Percentiles rank a stretch among this genome's conserved stretches.
These are phyloP conservation scores for Leucophora obtusa DNA, from an alignment of 2,888 invertebrate species.

Conservation along the genomic window DNA sequence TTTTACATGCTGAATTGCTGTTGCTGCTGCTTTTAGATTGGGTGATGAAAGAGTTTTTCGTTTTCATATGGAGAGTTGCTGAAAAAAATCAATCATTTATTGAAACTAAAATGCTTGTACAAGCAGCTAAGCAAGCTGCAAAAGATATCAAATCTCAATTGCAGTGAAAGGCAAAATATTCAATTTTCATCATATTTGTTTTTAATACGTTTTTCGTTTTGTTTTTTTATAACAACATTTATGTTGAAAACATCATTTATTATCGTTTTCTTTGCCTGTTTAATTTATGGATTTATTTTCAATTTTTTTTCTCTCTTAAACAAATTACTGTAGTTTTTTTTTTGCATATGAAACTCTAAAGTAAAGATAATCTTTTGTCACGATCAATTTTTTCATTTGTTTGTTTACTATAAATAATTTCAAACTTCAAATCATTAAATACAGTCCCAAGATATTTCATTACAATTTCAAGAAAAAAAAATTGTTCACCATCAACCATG, in stretches of 20 bases:
- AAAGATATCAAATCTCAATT: constrained; percentile 58
- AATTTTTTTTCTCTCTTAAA: constrained; percentile 5
- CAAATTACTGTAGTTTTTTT: constrained; percentile 33
- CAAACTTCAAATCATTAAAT: constrained; percentile 29
- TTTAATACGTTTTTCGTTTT: neutral
- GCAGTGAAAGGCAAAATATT: constrained; percentile 56
- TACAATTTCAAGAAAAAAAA: constrained; percentile 31
- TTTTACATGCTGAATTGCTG: constrained; percentile 43
- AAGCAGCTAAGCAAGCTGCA: constrained; percentile 17
- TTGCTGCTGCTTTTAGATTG: constrained; percentile 25
- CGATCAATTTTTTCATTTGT: constrained; percentile 48
- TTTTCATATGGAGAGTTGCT: constrained; percentile 66
- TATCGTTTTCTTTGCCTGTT: constrained; percentile 36
- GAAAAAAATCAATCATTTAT: constrained; percentile 70
- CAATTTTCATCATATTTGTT: constrained; percentile 46
- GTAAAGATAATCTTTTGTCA: constrained; percentile 61
- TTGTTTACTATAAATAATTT: constrained; percentile 23
- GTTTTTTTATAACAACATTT: constrained; percentile 51
- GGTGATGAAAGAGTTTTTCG: constrained; percentile 70
- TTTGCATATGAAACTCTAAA: constrained; percentile 28
- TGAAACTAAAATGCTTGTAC: constrained; percentile 35
- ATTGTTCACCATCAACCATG: neutral
- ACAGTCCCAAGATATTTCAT: constrained; percentile 38
- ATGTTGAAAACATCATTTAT: constrained; percentile 60
- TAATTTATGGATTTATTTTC: constrained; percentile 46